Evolutionary conservation across 2,888 invertebrate genomes (phyloP).

Genomic region (Anarsia innoxiella): DNA sequence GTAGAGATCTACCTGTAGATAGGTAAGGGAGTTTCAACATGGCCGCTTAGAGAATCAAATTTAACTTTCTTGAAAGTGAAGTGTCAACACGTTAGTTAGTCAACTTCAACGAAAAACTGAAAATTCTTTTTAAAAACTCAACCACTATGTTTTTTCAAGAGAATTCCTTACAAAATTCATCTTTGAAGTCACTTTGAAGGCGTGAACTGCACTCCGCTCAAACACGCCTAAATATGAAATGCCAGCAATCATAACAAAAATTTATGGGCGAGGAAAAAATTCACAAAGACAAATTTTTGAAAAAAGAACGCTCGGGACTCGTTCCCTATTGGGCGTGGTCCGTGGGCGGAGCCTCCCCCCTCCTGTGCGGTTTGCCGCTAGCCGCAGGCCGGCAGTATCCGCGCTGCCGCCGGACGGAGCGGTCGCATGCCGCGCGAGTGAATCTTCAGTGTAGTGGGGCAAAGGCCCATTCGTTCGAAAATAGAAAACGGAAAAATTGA

Average conservation of each 20-base stretch:
- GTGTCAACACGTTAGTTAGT: too few relatives aligned
- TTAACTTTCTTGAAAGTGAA: too few relatives aligned
- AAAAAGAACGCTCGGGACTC: slow-evolving; percentile 25
- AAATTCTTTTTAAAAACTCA: too few relatives aligned
- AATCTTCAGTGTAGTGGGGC: slow-evolving; percentile 69
- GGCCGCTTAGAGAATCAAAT: too few relatives aligned
- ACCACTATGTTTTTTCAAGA: too few relatives aligned
- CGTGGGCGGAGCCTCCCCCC: slow-evolving; percentile 1
- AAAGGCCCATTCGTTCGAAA: slow-evolving; percentile 67
- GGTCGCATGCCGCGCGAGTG: slow-evolving; percentile 53
- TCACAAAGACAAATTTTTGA: slow-evolving; percentile 37
- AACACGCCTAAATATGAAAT: background rate
- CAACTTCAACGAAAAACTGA: too few relatives aligned
- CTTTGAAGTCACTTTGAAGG: too few relatives aligned
- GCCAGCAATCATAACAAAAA: slow-evolving; percentile 22
- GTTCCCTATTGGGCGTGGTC: slow-evolving; percentile 8
- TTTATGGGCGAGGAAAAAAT: slow-evolving; percentile 34
- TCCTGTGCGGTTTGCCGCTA: slow-evolving; percentile 13
- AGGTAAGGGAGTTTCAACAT: too few relatives aligned
- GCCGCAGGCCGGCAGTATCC: slow-evolving; percentile 41
- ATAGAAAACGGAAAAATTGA: slow-evolving; percentile 71
- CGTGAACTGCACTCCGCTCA: too few relatives aligned
- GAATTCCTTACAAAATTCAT: too few relatives aligned
- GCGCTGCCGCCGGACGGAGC: slow-evolving; percentile 60
- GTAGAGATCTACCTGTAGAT: too few relatives aligned